Conservation (phyloP, 2,113 vertebrate genomes). For the Promerops cafer region DNA sequence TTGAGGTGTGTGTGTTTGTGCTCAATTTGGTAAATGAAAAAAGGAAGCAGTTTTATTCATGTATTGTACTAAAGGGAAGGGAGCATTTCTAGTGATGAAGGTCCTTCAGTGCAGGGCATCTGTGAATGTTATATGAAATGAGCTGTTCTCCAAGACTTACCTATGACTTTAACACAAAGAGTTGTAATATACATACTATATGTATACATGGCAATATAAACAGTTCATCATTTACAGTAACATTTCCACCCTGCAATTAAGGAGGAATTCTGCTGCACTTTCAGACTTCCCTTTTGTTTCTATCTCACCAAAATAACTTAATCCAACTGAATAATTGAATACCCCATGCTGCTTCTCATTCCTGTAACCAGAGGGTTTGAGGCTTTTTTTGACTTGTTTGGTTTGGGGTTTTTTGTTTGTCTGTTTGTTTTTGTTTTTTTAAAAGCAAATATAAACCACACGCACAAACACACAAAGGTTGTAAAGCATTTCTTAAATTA, state of each 20-base stretch:
- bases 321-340: background rate
- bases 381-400: background rate
- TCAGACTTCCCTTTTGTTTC: background rate
- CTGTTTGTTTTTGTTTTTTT: background rate
- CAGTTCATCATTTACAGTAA: background rate
- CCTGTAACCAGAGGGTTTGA: background rate
- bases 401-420: rapidly evolving
- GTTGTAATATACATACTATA: background rate
- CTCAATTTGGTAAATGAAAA: background rate
- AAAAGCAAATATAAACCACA: background rate
- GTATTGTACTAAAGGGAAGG: background rate
- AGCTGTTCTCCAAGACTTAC: background rate
- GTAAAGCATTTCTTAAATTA: background rate
- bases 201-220: background rate
- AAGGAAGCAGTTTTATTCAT: background rate
- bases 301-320: background rate
- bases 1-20: background rate
- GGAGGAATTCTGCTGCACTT: background rate
- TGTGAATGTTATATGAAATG: background rate
- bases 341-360: background rate
- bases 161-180: background rate
- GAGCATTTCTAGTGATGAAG: background rate
- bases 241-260: background rate
- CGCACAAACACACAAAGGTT: too few species aligned
- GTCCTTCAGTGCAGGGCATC: background rate